Conservation (phyloP, 2,113 vertebrate genomes). For the Falcunculus frontatus region DNA sequence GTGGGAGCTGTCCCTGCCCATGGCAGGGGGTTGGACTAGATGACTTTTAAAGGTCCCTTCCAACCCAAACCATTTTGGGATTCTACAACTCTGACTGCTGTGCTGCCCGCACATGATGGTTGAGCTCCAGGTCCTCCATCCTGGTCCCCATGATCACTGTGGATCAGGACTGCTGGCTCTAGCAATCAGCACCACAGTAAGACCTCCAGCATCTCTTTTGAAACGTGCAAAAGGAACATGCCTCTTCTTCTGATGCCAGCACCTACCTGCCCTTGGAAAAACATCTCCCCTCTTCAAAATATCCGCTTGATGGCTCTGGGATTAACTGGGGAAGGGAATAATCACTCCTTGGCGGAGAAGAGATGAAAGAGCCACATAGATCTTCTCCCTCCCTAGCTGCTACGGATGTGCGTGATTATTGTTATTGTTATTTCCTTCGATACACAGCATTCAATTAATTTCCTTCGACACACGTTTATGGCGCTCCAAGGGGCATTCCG, state of each 20-base stretch:
- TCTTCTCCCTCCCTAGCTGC: constrained; percentile 13
- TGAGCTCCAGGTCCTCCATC: not conserved
- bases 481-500: not conserved
- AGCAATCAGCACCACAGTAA: fast-evolving
- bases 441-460: constrained; percentile 56
- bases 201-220: not conserved
- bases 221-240: fast-evolving
- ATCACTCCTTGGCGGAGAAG: not conserved
- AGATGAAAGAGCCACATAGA: not conserved
- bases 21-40: too few relatives aligned
- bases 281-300: not conserved
- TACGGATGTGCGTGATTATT: constrained; percentile 18
- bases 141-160: fast-evolving
- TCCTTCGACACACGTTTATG: constrained; percentile 9
- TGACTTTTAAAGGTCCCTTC: not conserved
- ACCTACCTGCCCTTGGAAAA: not conserved
- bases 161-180: not conserved
- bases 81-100: not conserved
- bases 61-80: not conserved
- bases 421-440: constrained; percentile 51
- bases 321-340: not conserved
- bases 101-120: fast-evolving
- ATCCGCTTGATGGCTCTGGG: not conserved
- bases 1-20: not conserved
- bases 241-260: not conserved